Evolutionary conservation across 2,888 invertebrate species (phyloP), one percentile per base, ranked within the genome.

Genomic region (Macrosoma leucophasiata): DNA sequence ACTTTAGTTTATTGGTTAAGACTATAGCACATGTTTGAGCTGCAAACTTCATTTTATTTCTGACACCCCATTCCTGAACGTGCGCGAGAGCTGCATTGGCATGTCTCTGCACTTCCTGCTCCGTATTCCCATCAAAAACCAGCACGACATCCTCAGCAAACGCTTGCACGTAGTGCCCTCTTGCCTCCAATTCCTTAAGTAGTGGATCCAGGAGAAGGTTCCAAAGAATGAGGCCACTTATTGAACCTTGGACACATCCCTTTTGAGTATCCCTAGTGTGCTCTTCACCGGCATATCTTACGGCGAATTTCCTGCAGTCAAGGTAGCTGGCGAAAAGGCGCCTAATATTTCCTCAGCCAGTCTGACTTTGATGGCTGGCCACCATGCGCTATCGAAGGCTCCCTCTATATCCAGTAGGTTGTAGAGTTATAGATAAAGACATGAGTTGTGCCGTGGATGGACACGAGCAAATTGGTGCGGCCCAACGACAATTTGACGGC

Each of bases 401-500:
- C n/a, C n/a, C n/a, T n/a, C n/a, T n/a, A n/a, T n/a, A n/a, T n/a
- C n/a, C n/a, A n/a, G n/a, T n/a, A n/a, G n/a, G n/a, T n/a, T n/a
- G n/a, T n/a, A n/a, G n/a, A n/a, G n/a, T n/a, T n/a, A n/a, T n/a
- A 29, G 33, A 31, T 26, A 28, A 37, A 32, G 31, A 13, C 33
- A 13, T 47, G 43, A 51, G 44, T 46, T 47, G 45, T 39, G n/a
- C n/a, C 27, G 20, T 41, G 29, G 32, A 37, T 33, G 43, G 30
- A 33, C 28, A 41, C 18, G 44, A 35, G 42, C 48, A 52, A 59
- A 59, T 57, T 53, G 60, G 46, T 48, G 45, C 48, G 51, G 43
- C 46, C 48, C n/a, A 34, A 52, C 53, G 51, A 52, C 60, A 60
- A 62, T 65, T 65, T 62, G 59, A 52, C 45, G 46, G 58, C 60